phyloP scores from a whole-genome alignment of 2,113 vertebrate species.

The Thymallus thymallus region DNA sequence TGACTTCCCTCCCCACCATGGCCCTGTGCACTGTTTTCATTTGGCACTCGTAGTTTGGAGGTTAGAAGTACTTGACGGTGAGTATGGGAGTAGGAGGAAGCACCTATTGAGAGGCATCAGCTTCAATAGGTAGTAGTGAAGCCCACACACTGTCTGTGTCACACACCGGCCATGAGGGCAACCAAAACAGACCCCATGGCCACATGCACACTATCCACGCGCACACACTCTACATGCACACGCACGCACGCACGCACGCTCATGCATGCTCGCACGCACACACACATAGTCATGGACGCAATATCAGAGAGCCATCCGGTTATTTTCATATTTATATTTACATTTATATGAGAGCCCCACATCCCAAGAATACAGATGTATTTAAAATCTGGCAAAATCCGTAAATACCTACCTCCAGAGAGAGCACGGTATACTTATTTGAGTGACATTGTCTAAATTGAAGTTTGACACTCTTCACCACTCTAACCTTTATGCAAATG shows the following conservation, averaged over 20 bases:
- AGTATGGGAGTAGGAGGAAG: constrained; percentile 65
- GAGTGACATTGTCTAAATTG: constrained; percentile 87
- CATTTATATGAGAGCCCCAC: constrained; percentile 67
- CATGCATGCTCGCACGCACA: constrained; percentile 22
- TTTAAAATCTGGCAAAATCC: constrained; percentile 72
- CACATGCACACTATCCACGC: constrained; percentile 5
- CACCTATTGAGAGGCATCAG: constrained; percentile 37
- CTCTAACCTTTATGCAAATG: constrained; percentile 90
- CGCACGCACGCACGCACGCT: background rate
- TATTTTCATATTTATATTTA: constrained; percentile 75
- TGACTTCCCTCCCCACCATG: constrained; percentile 44
- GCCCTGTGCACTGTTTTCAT: constrained; percentile 50
- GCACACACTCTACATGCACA: constrained; percentile 6
- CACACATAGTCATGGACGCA: constrained; percentile 26
- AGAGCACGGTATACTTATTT: constrained; percentile 75
- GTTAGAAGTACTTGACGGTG: constrained; percentile 61
- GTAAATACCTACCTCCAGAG: constrained; percentile 64
- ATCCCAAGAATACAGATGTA: constrained; percentile 65
- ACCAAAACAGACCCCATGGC: constrained; percentile 20
- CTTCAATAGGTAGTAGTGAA: constrained; percentile 48
- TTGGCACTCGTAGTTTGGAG: constrained; percentile 61
- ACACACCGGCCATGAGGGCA: constrained; percentile 47
- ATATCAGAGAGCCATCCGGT: constrained; percentile 59
- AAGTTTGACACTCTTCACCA: constrained; percentile 92
- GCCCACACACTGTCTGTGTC: constrained; percentile 66